phyloP scores from a whole-genome alignment of 2,113 vertebrate species.

The Butorides virescens region DNA sequence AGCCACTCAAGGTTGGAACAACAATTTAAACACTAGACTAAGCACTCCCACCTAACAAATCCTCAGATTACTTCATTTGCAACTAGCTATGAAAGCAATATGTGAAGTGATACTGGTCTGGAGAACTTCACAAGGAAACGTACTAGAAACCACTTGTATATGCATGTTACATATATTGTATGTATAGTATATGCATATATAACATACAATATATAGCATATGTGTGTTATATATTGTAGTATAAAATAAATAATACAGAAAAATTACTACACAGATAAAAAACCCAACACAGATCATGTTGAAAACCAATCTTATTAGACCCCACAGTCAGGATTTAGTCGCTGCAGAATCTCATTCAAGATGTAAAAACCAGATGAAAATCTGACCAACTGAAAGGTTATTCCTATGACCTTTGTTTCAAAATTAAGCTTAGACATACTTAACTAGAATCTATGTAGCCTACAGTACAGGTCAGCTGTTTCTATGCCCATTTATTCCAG shows the following conservation, averaged over 20 bases:
- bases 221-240: neutral
- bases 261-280: neutral
- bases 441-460: neutral
- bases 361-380: neutral
- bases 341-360: neutral
- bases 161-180: too few relatives aligned
- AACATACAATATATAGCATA: neutral
- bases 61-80: neutral
- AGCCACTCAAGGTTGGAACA: neutral
- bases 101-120: neutral
- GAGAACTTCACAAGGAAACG: neutral
- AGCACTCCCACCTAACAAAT: neutral
- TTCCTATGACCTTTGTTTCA: neutral
- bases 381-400: neutral
- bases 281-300: rapidly evolving
- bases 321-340: neutral
- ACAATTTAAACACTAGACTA: neutral
- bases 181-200: neutral
- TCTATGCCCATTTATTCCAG: neutral
- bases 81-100: neutral
- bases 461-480: neutral
- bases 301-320: neutral
- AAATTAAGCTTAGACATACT: neutral
- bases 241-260: neutral
- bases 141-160: neutral